Conservation (phyloP, 2,797 vertebrate genomes). For the Coccyzus lansbergi region DNA sequence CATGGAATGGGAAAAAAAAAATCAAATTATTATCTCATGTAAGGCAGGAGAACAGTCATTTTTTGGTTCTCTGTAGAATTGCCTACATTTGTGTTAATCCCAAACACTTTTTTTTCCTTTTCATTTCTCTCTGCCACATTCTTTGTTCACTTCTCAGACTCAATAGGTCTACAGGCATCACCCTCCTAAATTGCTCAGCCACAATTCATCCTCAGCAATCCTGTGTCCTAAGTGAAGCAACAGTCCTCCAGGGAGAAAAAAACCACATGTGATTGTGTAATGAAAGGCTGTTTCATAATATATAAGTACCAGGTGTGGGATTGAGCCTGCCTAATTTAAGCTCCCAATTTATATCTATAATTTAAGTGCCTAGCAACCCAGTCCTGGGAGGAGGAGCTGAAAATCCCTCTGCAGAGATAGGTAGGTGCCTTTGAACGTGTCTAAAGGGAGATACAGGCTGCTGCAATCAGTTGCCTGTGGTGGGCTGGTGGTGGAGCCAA, state of each 20-base stretch:
- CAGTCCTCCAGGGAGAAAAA: neutral
- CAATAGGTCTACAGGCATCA: neutral
- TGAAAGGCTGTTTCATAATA: constrained; percentile 45
- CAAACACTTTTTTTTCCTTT: neutral
- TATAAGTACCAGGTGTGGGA: constrained; percentile 42
- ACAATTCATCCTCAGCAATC: neutral
- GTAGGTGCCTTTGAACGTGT: neutral
- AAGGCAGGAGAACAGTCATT: neutral
- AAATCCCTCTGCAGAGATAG: neutral
- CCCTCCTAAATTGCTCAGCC: neutral
- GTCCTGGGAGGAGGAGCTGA: neutral
- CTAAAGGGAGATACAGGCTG: neutral
- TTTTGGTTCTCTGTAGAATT: neutral
- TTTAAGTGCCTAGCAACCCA: constrained; percentile 15
- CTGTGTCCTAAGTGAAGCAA: neutral
- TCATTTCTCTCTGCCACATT: accelerated
- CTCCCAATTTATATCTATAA: constrained; percentile 20
- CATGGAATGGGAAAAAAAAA: neutral
- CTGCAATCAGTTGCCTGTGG: neutral
- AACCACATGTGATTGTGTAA: neutral
- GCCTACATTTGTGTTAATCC: neutral
- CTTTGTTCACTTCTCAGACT: neutral
- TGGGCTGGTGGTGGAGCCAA: neutral
- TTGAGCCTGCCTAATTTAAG: constrained; percentile 34
- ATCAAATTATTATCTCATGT: neutral